Evolutionary conservation across 2,888 invertebrate species (phyloP).

Genomic region (Chrysotoxum bicinctum): DNA sequence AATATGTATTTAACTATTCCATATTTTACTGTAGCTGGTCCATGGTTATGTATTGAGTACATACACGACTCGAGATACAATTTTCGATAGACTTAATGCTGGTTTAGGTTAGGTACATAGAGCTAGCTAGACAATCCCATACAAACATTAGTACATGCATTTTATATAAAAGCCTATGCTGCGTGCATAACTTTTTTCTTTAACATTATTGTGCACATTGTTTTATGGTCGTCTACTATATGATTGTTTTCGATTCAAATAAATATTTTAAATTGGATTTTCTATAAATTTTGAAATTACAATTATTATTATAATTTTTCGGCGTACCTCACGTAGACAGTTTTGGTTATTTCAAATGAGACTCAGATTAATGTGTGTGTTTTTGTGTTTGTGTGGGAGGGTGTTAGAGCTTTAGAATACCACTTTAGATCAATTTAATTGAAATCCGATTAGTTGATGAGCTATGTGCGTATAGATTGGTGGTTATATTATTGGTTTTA

Average conservation of each 20-base stretch:
- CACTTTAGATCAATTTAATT: slow-evolving; percentile 44
- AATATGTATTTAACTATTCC: too few species aligned
- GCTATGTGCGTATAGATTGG: not conserved
- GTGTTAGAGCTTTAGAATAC: slow-evolving; percentile 10
- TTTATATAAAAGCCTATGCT: too few species aligned
- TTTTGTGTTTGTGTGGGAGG: too few species aligned
- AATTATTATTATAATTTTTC: slow-evolving; percentile 21
- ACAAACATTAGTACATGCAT: too few species aligned
- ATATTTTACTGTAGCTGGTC: too few species aligned
- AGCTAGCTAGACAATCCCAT: too few species aligned
- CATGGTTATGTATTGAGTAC: too few species aligned
- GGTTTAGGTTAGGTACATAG: too few species aligned
- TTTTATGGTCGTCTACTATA: not conserved
- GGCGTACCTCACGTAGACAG: not conserved
- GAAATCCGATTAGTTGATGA: slow-evolving; percentile 54
- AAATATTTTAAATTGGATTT: slow-evolving; percentile 12
- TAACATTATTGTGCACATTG: too few species aligned
- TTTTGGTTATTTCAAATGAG: not conserved
- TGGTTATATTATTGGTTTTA: not conserved
- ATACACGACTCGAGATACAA: too few species aligned
- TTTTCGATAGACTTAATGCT: too few species aligned
- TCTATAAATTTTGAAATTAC: slow-evolving; percentile 18
- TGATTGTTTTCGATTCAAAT: not conserved
- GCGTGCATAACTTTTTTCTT: too few species aligned
- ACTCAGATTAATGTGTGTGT: not conserved